These are phyloP conservation scores for Chymomyza costata DNA, from an alignment of 1,140 invertebrate genomes.

Conservation along the genomic window DNA sequence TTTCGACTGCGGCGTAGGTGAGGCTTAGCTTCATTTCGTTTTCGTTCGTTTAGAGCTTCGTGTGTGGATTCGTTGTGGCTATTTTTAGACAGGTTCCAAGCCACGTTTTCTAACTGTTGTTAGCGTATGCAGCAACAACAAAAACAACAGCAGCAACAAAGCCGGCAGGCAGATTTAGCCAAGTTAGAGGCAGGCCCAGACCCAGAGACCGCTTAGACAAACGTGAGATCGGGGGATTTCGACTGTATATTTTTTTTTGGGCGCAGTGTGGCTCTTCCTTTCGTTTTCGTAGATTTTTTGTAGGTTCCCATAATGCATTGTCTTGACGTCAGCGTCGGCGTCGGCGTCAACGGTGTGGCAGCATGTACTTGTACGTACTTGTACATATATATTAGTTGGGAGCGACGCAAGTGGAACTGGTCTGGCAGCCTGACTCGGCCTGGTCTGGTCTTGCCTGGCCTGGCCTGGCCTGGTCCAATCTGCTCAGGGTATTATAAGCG, in stretches of 20 bases:
- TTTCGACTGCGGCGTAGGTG: conserved; percentile 50
- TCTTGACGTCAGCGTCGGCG: conserved; percentile 28
- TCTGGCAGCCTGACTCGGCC: conserved; percentile 29
- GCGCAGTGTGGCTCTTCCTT: conserved; percentile 67
- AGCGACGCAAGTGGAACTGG: conserved; percentile 72
- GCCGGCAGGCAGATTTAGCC: conserved; percentile 8
- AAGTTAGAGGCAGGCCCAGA: too few relatives aligned
- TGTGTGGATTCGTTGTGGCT: conserved; percentile 63
- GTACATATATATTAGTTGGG: conserved; percentile 63
- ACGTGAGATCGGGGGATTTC: conserved; percentile 53
- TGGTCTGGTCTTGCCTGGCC: too few relatives aligned
- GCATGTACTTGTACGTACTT: conserved; percentile 9
- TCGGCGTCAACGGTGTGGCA: conserved; percentile 5
- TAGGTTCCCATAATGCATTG: conserved; percentile 58
- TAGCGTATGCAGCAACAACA: conserved; percentile 43
- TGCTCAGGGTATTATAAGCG: too few relatives aligned
- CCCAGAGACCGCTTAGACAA: conserved; percentile 46
- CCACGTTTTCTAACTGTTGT: conserved; percentile 74
- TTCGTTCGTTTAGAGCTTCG: conserved; percentile 45
- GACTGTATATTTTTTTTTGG: too few relatives aligned
- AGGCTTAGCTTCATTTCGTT: conserved; percentile 48
- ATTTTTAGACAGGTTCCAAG: conserved; percentile 74
- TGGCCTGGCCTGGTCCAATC: too few relatives aligned
- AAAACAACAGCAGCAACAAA: background rate
- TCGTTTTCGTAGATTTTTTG: conserved; percentile 63